A percentile compares a stretch with the other conserved stretches of the same genome.
phyloP scores from a whole-genome alignment of 2,113 vertebrate species.

The Dicerorhinus sumatrensis region DNA sequence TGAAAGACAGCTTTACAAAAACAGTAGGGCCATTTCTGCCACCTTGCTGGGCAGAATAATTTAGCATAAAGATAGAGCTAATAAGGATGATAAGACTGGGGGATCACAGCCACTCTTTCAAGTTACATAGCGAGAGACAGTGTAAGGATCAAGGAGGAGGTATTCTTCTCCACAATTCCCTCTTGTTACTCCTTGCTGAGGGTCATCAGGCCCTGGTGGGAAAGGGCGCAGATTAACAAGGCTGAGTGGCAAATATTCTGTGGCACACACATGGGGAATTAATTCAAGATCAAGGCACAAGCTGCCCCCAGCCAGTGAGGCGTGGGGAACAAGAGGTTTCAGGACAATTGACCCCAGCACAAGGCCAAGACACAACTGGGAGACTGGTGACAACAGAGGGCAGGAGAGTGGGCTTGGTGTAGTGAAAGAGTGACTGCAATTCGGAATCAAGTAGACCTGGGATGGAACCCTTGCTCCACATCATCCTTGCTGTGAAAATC shows the following conservation, averaged over 20 bases:
- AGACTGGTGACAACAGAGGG: accelerated
- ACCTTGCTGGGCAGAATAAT: background rate
- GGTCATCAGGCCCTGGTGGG: background rate
- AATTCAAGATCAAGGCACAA: background rate
- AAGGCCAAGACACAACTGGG: background rate
- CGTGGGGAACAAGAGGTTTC: accelerated
- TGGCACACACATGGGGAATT: background rate
- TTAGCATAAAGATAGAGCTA: background rate
- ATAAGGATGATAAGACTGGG: no score
- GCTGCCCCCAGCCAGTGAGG: background rate
- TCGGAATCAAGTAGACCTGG: background rate
- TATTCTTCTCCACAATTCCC: background rate
- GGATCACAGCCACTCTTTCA: background rate
- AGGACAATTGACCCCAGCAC: background rate
- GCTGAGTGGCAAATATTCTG: background rate
- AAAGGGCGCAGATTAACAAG: background rate
- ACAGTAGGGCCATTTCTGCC: background rate
- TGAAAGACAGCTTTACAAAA: background rate
- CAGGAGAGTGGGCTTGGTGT: background rate
- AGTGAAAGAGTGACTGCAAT: accelerated
- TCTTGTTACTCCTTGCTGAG: background rate
- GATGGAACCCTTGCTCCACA: background rate
- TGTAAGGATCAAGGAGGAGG: background rate
- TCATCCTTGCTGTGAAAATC: background rate
- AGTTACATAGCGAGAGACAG: background rate